Evolutionary conservation across 2,797 vertebrate species (phyloP).

Genomic region (Sebastolobus altivelis): DNA sequence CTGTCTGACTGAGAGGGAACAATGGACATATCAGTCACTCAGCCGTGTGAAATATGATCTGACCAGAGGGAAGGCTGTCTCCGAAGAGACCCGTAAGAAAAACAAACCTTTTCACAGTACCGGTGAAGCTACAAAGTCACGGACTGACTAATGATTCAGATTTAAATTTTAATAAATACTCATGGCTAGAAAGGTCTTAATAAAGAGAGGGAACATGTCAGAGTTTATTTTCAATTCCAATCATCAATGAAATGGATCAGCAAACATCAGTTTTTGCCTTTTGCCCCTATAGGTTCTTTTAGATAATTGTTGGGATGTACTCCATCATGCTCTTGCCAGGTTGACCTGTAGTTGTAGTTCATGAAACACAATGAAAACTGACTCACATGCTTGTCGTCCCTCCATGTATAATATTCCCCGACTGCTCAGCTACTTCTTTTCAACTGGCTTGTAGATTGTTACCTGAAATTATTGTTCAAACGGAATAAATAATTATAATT

Average conservation of each 20-base stretch:
- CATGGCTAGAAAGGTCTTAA: not conserved
- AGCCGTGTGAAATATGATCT: not conserved
- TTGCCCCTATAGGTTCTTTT: too few species aligned
- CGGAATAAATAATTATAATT: not conserved
- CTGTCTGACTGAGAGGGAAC: not conserved
- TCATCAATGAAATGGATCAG: not conserved
- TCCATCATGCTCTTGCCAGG: not conserved
- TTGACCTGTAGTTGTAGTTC: not conserved
- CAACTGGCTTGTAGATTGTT: not conserved
- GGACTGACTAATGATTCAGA: not conserved
- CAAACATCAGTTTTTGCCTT: not conserved
- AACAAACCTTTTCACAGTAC: not conserved
- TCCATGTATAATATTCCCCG: not conserved
- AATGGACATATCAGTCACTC: not conserved
- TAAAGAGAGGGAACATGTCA: not conserved
- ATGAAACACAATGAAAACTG: not conserved
- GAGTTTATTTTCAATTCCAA: not conserved
- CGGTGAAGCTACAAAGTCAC: not conserved
- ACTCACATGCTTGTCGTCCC: not conserved
- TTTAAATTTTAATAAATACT: not conserved
- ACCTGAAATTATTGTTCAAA: not conserved
- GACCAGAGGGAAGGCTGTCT: not conserved
- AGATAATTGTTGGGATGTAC: not conserved
- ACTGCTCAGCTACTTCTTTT: not conserved
- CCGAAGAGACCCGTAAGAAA: not conserved